Conservation (phyloP, 1,140 invertebrate genomes). For the Calliphora vicina region DNA sequence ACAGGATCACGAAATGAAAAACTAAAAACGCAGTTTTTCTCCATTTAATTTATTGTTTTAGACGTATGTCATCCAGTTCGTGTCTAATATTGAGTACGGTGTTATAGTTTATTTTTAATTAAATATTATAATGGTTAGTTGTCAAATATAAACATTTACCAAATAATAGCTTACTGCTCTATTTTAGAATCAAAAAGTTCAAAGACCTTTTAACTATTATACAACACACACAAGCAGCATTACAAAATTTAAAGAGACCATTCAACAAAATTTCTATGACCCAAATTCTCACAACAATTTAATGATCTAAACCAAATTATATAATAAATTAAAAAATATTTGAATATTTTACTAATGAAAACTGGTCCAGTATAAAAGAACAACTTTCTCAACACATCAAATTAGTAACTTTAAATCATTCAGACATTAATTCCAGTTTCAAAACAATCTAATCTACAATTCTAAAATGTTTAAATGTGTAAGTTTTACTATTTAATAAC, state of each 20-base stretch:
- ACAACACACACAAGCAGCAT: no score
- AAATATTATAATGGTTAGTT: no score
- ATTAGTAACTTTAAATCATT: neutral
- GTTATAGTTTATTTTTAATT: no score
- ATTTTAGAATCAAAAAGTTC: no score
- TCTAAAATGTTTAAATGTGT: conserved; percentile 53
- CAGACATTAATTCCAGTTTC: conserved; percentile 7
- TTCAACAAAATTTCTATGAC: neutral
- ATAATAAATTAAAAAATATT: conserved; percentile 12
- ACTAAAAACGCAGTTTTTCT: no score
- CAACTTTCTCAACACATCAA: neutral
- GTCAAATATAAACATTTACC: no score
- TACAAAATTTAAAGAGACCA: neutral
- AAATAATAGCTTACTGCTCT: no score
- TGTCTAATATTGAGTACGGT: no score
- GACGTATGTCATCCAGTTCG: no score
- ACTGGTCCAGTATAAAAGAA: conserved; percentile 26
- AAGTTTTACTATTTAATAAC: conserved; percentile 42
- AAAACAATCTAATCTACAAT: neutral
- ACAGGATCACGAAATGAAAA: no score
- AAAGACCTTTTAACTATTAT: no score
- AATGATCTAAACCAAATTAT: neutral
- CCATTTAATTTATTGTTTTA: no score
- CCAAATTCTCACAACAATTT: neutral
- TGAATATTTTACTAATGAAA: neutral